A percentile compares a stretch with the other conserved stretches of the same genome.
phyloP scores from a whole-genome alignment of 2,113 vertebrate genomes.

The Rhegmatorhina hoffmannsi region DNA sequence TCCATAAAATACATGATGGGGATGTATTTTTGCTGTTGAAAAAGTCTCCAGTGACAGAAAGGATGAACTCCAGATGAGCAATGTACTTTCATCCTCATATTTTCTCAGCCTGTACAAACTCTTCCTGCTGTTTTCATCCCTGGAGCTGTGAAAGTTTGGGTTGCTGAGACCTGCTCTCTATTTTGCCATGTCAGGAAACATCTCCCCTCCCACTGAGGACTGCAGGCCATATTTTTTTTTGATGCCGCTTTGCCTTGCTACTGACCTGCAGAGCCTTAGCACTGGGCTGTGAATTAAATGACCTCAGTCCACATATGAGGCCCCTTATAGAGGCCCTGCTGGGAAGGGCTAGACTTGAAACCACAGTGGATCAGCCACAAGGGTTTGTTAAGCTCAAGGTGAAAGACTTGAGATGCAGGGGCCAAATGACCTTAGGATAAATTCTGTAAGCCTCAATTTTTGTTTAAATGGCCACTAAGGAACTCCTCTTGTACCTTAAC shows the following conservation, averaged over 20 bases:
- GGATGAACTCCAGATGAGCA: constrained; percentile 30
- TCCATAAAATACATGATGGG: constrained; percentile 11
- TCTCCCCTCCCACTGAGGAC: not conserved
- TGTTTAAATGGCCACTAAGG: not conserved
- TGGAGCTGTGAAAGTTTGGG: not conserved
- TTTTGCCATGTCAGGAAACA: not conserved
- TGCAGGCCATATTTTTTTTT: not conserved
- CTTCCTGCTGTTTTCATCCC: not conserved
- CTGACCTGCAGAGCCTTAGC: not conserved
- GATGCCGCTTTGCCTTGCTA: not conserved
- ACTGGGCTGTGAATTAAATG: not conserved
- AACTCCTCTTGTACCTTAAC: not conserved
- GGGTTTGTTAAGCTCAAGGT: not conserved
- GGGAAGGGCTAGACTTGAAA: not conserved
- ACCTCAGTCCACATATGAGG: not conserved
- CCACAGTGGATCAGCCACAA: not conserved
- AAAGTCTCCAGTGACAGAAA: constrained; percentile 19
- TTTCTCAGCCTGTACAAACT: constrained; percentile 7
- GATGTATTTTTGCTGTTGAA: constrained; percentile 32
- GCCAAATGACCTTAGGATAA: not conserved
- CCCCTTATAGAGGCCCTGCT: not conserved
- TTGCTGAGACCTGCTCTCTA: not conserved
- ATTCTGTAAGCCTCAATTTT: not conserved
- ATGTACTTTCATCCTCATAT: constrained; percentile 17
- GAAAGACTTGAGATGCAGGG: not conserved